Base-by-base conservation (phyloP, 64 coral and sea anemone species). In the Montipora efflorescens region DNA sequence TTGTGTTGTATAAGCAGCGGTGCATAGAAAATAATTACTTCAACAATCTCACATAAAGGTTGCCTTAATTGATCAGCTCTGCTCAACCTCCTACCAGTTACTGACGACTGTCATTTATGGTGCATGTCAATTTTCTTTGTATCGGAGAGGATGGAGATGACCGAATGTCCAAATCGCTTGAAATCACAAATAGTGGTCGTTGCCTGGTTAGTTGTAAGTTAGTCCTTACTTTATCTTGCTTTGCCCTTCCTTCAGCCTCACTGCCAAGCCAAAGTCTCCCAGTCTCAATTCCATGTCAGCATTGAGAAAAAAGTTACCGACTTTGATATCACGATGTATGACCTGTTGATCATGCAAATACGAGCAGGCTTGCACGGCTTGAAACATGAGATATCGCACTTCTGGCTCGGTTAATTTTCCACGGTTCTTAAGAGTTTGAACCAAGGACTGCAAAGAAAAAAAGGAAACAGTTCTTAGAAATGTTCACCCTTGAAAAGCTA, bases 251-350 rank as follows among this genome's bases (percentile, higher is more conserved):
- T 95, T 94, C 36, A 97, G 87, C 75, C 84, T 97, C 21, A 91
- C 87, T 67, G 98, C 98, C 59, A 99, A 58, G 4, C 98, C 98
- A 77, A 99, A 99, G 57, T 99, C 98, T 12, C 98, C 98, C 28
- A 99, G 98, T 77, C 92, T 96, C 45, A 99, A 85, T 66, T 99
- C 94, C 98, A 99, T 99, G 59, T 96, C 82, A 21, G 89, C 87
- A 62, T 99, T 99, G 55, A 99, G 90, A 82, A 99, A 99, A 77
- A 99, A 99, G 62, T 99, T 99, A 10, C 98, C 98, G 10, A 99
- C 84, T 79, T 99, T 99, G 78, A 99, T 99, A 58, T 99, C 98
- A 0, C 98, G 95, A 81, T 99, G 98, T 49, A 99, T 99, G 46
- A 99, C 95, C 1, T 92, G 89, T 25, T 96, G 95, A 9, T 92